phyloP scores from a whole-genome alignment of 30 jellyfish, hydroid and myxozoan species.

The Turritopsis dohrnii region DNA sequence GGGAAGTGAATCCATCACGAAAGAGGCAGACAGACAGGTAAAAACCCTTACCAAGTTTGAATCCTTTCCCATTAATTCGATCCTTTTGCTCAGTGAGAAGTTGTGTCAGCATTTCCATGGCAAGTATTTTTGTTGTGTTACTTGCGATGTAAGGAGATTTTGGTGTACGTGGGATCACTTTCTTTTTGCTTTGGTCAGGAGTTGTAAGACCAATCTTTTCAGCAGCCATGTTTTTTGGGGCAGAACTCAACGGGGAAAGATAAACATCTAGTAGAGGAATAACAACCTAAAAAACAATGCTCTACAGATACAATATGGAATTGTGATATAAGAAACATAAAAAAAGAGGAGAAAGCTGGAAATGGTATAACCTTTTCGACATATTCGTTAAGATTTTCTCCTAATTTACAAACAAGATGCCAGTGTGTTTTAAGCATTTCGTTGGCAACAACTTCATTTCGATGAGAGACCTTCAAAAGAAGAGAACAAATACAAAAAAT shows the following conservation, averaged over 20 bases:
- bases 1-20: not conserved
- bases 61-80: not conserved
- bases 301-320: not conserved
- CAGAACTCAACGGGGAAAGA: not conserved
- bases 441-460: slow-evolving; percentile 57
- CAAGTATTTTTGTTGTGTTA: slow-evolving; percentile 1
- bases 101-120: slow-evolving; percentile 20
- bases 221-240: not conserved
- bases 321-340: not conserved
- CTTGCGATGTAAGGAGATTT: slow-evolving; percentile 8
- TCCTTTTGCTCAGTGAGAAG: slow-evolving; percentile 10
- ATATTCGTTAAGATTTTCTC: slow-evolving; percentile 37
- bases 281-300: slow-evolving; percentile 1
- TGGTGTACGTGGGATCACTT: slow-evolving; percentile 1
- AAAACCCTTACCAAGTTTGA: slow-evolving; percentile 14
- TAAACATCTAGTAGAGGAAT: slow-evolving; percentile 7
- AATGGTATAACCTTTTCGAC: slow-evolving; percentile 46
- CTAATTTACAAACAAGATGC: slow-evolving; percentile 58
- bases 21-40: not conserved
- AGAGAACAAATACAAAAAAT: not conserved
- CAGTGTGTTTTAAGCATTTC: slow-evolving; percentile 67
- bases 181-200: not conserved
- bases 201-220: not conserved
- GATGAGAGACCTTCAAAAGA: not conserved
- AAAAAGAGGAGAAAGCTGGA: not conserved